These are phyloP conservation scores for Molorchus minor DNA, from an alignment of 2,888 invertebrate genomes.

Conservation along the genomic window DNA sequence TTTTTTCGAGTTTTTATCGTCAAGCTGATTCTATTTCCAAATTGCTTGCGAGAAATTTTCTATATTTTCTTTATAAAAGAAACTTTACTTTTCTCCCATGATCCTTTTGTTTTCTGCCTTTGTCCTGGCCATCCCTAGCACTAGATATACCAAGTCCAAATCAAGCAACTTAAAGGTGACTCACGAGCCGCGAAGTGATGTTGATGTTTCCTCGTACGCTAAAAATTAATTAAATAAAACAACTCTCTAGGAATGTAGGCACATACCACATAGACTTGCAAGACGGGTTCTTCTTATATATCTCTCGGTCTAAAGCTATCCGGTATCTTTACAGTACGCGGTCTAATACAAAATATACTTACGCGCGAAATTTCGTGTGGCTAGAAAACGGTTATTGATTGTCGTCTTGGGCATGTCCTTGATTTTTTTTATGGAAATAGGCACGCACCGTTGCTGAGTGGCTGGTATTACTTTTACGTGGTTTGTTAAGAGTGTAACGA, in stretches of 20 bases:
- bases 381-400: conserved; percentile 1
- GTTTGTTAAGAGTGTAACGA: not conserved
- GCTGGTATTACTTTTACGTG: not conserved
- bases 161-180: conserved; percentile 34
- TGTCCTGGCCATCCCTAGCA: too few relatives aligned
- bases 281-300: conserved; percentile 38
- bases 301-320: conserved; percentile 23
- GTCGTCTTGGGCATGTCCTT: not conserved
- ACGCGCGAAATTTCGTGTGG: conserved; percentile 15
- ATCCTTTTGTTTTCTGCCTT: too few relatives aligned
- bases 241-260: conserved; percentile 43
- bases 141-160: conserved; percentile 25
- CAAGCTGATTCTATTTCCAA: too few relatives aligned
- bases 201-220: conserved; percentile 36
- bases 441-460: not conserved
- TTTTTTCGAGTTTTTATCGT: too few relatives aligned
- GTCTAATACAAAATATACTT: not conserved
- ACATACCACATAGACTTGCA: conserved; percentile 41
- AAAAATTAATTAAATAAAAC: conserved; percentile 36
- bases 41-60: too few relatives aligned
- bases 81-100: too few relatives aligned
- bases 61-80: too few relatives aligned
- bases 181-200: conserved; percentile 35
- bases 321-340: not conserved
- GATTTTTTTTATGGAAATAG: not conserved